A percentile compares a stretch with the other conserved stretches of the same genome.
Evolutionary conservation across 2,113 vertebrate genomes (phyloP).

Genomic region (Bambusicola thoracicus): DNA sequence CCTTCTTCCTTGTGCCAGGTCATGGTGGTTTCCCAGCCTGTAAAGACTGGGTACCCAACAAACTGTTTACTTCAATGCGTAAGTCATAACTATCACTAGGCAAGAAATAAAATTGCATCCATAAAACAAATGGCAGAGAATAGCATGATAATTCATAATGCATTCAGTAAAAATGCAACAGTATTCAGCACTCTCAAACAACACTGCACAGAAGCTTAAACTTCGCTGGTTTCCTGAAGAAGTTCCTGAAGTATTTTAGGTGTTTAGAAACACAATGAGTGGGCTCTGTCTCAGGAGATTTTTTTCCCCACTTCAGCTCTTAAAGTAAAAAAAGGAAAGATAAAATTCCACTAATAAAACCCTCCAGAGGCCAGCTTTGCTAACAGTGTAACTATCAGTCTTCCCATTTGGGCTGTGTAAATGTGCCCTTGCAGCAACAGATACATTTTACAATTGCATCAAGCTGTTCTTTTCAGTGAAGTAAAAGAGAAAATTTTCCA

Average conservation of each 20-base stretch:
- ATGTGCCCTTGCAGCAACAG: neutral
- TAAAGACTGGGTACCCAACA: neutral
- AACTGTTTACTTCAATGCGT: neutral
- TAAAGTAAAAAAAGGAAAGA: neutral
- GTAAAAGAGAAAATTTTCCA: neutral
- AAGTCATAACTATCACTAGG: neutral
- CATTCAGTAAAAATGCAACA: neutral
- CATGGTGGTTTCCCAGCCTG: neutral
- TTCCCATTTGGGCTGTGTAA: neutral
- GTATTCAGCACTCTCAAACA: neutral
- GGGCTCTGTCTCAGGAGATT: neutral
- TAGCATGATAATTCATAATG: neutral
- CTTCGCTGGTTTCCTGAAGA: neutral
- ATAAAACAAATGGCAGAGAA: neutral
- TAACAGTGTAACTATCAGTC: neutral
- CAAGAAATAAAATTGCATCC: neutral
- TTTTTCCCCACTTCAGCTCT: neutral
- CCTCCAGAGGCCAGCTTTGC: neutral
- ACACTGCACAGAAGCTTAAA: neutral
- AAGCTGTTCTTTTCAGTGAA: conserved; percentile 37
- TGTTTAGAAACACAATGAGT: neutral
- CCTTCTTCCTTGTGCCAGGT: neutral
- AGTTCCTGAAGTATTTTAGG: neutral
- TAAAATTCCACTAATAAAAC: neutral
- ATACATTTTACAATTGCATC: neutral